phyloP scores from a whole-genome alignment of 2,888 invertebrate species.

The Orchesella flavescens region DNA sequence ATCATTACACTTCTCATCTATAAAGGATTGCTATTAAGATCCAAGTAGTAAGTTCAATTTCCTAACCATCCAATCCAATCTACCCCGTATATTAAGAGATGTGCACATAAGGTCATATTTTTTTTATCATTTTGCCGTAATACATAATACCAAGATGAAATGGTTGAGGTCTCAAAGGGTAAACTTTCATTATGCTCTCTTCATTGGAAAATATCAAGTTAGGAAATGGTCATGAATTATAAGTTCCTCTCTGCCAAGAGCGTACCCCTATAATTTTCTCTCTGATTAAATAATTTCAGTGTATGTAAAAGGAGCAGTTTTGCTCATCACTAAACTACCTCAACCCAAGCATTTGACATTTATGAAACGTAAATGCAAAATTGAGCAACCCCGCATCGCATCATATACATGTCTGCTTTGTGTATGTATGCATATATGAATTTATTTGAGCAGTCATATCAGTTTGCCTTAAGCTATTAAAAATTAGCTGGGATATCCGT shows the following conservation, averaged over 20 bases:
- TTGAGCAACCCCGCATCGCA: neutral
- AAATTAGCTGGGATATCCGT: conserved; percentile 38
- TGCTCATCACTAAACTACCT: conserved; percentile 22
- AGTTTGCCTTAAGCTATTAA: conserved; percentile 10
- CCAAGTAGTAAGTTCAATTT: neutral
- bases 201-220: no score
- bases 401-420: neutral
- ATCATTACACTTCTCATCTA: conserved; percentile 53
- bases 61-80: no score
- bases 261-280: conserved; percentile 37
- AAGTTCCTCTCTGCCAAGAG: neutral
- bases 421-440: no score
- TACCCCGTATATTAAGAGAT: no score
- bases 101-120: no score
- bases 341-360: neutral
- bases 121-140: no score
- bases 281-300: conserved; percentile 45
- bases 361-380: neutral
- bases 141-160: neutral
- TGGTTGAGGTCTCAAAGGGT: neutral
- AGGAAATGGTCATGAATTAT: no score
- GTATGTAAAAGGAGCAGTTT: conserved; percentile 20
- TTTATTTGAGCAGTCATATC: no score
- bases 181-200: no score
- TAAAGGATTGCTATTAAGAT: conserved; percentile 39